Evolutionary conservation across 2,113 vertebrate genomes (phyloP), one percentile per base, ranked within the genome.

Genomic region (Phoxinus phoxinus): DNA sequence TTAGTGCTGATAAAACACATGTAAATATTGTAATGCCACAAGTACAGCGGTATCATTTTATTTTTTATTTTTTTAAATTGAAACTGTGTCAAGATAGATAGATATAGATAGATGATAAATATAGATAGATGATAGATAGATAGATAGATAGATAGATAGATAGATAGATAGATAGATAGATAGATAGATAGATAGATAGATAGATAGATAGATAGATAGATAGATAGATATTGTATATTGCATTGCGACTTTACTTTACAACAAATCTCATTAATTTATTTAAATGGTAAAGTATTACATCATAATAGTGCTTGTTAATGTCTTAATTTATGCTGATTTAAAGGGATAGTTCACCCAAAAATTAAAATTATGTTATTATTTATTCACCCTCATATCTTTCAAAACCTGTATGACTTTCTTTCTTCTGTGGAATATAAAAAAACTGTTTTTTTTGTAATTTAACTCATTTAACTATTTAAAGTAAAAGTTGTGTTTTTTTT

Each of bases 1-100:
- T 81, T 71, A 84, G 74, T 48, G 19, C 19, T 41, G 48, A 75
- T 74, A 84, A 86, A 88, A 41, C 35, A 76, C 32, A 17, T 75
- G 32, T 63, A 63, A 58, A 48, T 41, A 53, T 23, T 44, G 41
- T 13, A 23, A 46, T 73, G 71, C 71, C 76, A 59, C 23, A 25
- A 76, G 37, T 48, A n/a, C 7, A 11, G 8, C 37, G 2, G 21
- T 63, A 37, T 59, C 17, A 0, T 79, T 61, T 63, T 59, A 56
- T 59, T 32, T 30, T 35, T 35, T 8, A 37, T 11, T 3, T 11
- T 4, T 61, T 69, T 10, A 25, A 25, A 61, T 61, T 25, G 10
- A 61, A 61, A 61, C n/a, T 9, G 8, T 61, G 12, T n/a, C 4
- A 71, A 11, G 32, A 71, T 15, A 21, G 17, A 51, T 53, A 2